phyloP scores from a whole-genome alignment of 2,113 vertebrate genomes.

The Xenopus tropicalis region UCB_Xtro_10.0 CM004451.2:58442501-58443000 shows the following conservation, averaged over 20 bases:
- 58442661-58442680: slow-evolving; percentile 1
- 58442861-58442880: slow-evolving; percentile 4
- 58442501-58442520: neutral
- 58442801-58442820: neutral
- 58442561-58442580: neutral
- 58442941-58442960: slow-evolving; percentile 6
- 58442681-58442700: neutral
- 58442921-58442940: neutral
- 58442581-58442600: slow-evolving; percentile 14
- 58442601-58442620: slow-evolving; percentile 8
- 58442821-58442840: slow-evolving; percentile 1
- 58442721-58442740: neutral
- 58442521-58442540: neutral
- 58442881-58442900: neutral
- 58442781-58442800: neutral
- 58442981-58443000: slow-evolving; percentile 8
- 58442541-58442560: neutral
- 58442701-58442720: neutral
- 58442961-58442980: neutral
- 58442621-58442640: neutral
- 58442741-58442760: slow-evolving; percentile 8
- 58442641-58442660: neutral
- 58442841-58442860: slow-evolving; percentile 5
- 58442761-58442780: neutral
- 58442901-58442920: neutral